These are phyloP conservation scores for Orchesella flavescens DNA, from an alignment of 2,888 invertebrate species.

Conservation along the genomic window DNA sequence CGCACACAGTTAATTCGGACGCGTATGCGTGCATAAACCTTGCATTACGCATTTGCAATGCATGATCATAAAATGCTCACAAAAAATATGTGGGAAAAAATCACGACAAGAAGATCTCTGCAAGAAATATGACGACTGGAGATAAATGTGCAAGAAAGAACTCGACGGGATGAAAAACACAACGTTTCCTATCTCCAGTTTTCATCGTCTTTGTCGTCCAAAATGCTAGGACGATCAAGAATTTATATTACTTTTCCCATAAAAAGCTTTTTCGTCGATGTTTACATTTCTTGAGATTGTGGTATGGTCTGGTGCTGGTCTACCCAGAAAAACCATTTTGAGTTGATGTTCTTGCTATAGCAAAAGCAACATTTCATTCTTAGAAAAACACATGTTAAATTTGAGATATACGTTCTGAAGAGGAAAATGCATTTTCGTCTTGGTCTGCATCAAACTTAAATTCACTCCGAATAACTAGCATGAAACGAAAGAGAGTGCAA, in stretches of 20 bases:
- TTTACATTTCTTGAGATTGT: constrained; percentile 30
- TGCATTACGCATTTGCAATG: neutral
- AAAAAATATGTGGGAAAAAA: constrained; percentile 27
- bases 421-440: constrained; percentile 51
- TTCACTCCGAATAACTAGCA: no score
- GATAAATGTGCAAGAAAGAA: no score
- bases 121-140: no score
- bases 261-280: constrained; percentile 41
- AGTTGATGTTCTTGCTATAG: neutral
- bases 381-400: constrained; percentile 37
- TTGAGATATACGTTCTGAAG: constrained; percentile 13
- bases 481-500: no score
- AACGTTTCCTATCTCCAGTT: no score
- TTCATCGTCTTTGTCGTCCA: constrained; percentile 10
- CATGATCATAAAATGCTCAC: constrained; percentile 30
- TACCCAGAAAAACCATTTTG: neutral
- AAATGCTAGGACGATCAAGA: constrained; percentile 41
- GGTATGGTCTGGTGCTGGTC: no score
- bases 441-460: constrained; percentile 7
- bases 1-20: constrained; percentile 26
- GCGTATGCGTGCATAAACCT: neutral
- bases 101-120: neutral
- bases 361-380: constrained; percentile 23
- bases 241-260: constrained; percentile 40
- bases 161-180: no score